phyloP scores from a whole-genome alignment of 1,140 invertebrate genomes.

The Brachionus plicatilis region DNA sequence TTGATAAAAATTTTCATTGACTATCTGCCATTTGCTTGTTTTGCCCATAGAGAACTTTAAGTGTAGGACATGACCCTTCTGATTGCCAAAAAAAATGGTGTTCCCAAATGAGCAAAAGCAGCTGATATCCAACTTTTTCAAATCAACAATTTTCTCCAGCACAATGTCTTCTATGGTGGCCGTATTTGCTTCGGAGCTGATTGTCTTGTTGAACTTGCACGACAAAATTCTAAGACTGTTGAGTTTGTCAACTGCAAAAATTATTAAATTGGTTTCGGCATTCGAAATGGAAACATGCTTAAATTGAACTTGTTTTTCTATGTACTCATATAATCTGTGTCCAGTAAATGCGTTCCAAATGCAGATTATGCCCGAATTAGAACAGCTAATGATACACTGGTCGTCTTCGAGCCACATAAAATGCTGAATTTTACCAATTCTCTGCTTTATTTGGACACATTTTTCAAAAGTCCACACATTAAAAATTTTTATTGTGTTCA shows the following conservation, averaged over 20 bases:
- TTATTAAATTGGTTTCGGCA: neutral
- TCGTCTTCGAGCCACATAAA: neutral
- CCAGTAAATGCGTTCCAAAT: slow-evolving; percentile 13
- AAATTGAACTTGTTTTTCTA: slow-evolving; percentile 32
- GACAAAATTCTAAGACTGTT: slow-evolving; percentile 1
- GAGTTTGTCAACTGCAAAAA: neutral
- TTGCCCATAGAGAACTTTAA: neutral
- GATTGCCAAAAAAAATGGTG: neutral
- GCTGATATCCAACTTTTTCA: neutral
- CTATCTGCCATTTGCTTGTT: neutral
- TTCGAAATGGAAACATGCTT: neutral
- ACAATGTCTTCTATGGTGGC: neutral
- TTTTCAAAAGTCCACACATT: slow-evolving; percentile 1
- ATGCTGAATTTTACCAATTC: slow-evolving; percentile 13
- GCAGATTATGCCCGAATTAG: slow-evolving; percentile 5
- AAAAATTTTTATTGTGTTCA: neutral
- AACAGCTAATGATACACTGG: neutral
- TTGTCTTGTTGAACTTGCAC: neutral
- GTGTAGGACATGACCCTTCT: neutral
- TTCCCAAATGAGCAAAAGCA: slow-evolving; percentile 2
- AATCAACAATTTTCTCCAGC: neutral
- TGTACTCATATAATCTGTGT: slow-evolving; percentile 6
- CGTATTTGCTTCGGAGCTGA: neutral
- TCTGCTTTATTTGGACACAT: neutral
- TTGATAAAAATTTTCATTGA: neutral